phyloP scores from a whole-genome alignment of 2,888 invertebrate genomes.

The Cynaeus angustus region DNA sequence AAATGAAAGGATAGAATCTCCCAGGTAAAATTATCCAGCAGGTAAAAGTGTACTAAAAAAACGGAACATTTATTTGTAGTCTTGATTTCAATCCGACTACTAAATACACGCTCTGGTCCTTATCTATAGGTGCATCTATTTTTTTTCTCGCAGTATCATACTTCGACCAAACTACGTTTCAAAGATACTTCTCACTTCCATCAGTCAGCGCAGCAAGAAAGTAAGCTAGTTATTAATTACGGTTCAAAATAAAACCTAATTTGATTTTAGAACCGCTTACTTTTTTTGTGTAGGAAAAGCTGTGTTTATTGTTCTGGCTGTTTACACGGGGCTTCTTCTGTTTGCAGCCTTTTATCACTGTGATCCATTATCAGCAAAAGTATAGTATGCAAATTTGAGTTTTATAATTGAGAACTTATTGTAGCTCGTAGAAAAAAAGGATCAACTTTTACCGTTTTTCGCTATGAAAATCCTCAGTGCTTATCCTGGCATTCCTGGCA shows the following conservation, averaged over 20 bases:
- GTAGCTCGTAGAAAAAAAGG: constrained; percentile 81
- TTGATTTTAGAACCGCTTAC: constrained; percentile 76
- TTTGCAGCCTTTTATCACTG: constrained; percentile 85
- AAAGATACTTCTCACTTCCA: constrained; percentile 86
- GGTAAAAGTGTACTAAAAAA: too few species aligned
- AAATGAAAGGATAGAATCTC: constrained; percentile 74
- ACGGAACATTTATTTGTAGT: too few species aligned
- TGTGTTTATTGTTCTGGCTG: constrained; percentile 77
- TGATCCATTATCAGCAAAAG: constrained; percentile 81
- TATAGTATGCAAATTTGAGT: constrained; percentile 75
- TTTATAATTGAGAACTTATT: constrained; percentile 46
- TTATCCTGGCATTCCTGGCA: constrained; percentile 87
- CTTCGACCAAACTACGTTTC: constrained; percentile 90
- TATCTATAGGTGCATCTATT: constrained; percentile 61
- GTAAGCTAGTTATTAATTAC: constrained; percentile 70
- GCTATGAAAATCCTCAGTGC: constrained; percentile 89
- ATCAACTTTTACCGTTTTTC: constrained; percentile 86
- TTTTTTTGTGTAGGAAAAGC: constrained; percentile 79
- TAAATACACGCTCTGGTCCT: constrained; percentile 84
- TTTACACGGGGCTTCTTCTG: constrained; percentile 82
- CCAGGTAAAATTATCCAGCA: too few species aligned
- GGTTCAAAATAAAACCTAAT: background rate
- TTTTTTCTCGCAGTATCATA: constrained; percentile 85
- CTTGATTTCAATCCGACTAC: constrained; percentile 85
- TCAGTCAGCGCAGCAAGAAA: constrained; percentile 80